These are phyloP conservation scores for Linepithema humile DNA, from an alignment of 1,140 invertebrate species.

Conservation along the genomic window DNA sequence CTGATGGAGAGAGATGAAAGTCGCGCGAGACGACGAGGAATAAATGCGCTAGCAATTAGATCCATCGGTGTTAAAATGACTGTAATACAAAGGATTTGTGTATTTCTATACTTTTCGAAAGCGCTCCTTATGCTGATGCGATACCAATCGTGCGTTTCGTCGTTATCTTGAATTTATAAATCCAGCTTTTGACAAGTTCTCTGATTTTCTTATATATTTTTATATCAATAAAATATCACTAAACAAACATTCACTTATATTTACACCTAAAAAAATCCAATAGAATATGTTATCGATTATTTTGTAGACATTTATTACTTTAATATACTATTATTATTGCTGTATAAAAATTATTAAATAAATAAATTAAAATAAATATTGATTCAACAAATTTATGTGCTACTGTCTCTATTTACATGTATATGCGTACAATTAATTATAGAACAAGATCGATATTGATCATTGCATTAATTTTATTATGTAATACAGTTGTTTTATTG, in stretches of 20 bases:
- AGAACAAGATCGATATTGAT: neutral
- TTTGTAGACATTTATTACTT: neutral
- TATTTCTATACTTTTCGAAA: conserved; percentile 16
- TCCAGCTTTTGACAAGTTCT: neutral
- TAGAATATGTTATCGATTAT: neutral
- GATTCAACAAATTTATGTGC: neutral
- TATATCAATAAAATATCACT: neutral
- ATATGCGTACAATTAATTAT: neutral
- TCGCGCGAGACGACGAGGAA: conserved; percentile 32
- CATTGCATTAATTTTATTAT: neutral
- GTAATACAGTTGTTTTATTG: neutral
- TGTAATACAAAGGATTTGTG: neutral
- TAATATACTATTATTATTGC: neutral
- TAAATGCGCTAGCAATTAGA: conserved; percentile 62
- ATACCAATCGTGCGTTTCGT: neutral
- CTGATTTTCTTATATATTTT: neutral
- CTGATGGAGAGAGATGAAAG: conserved; percentile 61
- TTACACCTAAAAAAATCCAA: neutral
- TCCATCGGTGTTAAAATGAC: conserved; percentile 39
- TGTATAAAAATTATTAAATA: neutral
- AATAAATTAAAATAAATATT: too few relatives aligned
- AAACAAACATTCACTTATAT: neutral
- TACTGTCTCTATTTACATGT: neutral
- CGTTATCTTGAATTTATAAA: neutral
- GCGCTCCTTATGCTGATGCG: neutral